Evolutionary conservation across 1,140 invertebrate genomes (phyloP).

Genomic region (Acromyrmex charruanus): DNA sequence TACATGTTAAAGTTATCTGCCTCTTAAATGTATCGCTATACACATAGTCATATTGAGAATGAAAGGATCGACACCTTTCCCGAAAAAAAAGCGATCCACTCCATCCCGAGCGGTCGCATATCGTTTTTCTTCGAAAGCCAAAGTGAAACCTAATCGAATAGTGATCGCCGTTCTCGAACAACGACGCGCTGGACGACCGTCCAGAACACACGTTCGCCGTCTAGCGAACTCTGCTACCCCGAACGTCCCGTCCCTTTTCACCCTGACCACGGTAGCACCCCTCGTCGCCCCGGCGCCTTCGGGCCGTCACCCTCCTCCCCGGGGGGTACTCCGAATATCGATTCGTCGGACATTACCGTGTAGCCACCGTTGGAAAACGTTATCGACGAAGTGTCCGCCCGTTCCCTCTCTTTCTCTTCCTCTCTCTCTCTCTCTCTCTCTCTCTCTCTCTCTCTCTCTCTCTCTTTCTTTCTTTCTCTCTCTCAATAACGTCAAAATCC

Average conservation of each 20-base stretch:
- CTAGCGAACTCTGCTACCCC: not conserved
- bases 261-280: constrained; percentile 65
- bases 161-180: constrained; percentile 65
- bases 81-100: constrained; percentile 33
- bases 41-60: not conserved
- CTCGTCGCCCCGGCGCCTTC: constrained; percentile 64
- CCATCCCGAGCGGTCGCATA: constrained; percentile 14
- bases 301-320: constrained; percentile 49
- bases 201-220: constrained; percentile 63
- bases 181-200: constrained; percentile 66
- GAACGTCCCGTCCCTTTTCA: constrained; percentile 60
- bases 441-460: not conserved
- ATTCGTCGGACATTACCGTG: constrained; percentile 74
- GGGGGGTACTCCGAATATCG: constrained; percentile 68
- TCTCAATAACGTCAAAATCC: constrained; percentile 57
- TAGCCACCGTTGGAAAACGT: constrained; percentile 70
- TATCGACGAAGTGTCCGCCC: constrained; percentile 66
- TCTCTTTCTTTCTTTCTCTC: not conserved
- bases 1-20: not conserved
- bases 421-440: not conserved
- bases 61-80: constrained; percentile 16
- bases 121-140: constrained; percentile 29
- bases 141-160: constrained; percentile 67
- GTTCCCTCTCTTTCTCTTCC: constrained; percentile 32
- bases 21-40: not conserved